Evolutionary conservation across 2,888 invertebrate species (phyloP).

Genomic region (Labia minor): DNA sequence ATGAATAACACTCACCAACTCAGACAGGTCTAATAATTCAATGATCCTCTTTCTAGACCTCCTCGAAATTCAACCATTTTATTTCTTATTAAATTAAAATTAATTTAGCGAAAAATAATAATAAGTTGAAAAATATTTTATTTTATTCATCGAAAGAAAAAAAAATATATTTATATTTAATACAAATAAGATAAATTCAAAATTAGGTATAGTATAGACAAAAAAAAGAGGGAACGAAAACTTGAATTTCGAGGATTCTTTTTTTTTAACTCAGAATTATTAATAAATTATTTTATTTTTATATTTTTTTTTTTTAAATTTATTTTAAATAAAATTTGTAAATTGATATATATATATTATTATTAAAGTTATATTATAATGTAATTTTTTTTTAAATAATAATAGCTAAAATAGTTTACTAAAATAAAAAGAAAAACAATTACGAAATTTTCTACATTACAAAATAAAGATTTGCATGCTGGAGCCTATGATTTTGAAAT

Average conservation of each 20-base stretch:
- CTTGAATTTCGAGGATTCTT: background rate
- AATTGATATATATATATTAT: constrained; percentile 19
- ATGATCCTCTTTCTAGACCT: background rate
- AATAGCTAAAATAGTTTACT: no score
- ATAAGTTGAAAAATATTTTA: background rate
- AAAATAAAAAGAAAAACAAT: background rate
- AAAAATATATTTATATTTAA: background rate
- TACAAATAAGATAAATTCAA: background rate
- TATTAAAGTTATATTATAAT: constrained; percentile 19
- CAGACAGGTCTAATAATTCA: background rate
- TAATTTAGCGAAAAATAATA: background rate
- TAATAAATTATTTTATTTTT: background rate
- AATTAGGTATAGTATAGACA: no score
- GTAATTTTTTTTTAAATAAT: no score
- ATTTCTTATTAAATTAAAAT: no score
- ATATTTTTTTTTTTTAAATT: background rate
- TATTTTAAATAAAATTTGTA: background rate
- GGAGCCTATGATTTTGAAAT: background rate
- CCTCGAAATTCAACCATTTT: background rate
- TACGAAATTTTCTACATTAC: constrained; percentile 18
- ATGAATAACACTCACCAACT: background rate
- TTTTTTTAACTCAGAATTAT: no score
- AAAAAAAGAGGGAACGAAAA: background rate
- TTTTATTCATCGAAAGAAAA: background rate
- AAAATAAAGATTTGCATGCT: constrained; percentile 14